Conservation (phyloP, 2,113 vertebrate genomes). For the Leucosticte australis region DNA sequence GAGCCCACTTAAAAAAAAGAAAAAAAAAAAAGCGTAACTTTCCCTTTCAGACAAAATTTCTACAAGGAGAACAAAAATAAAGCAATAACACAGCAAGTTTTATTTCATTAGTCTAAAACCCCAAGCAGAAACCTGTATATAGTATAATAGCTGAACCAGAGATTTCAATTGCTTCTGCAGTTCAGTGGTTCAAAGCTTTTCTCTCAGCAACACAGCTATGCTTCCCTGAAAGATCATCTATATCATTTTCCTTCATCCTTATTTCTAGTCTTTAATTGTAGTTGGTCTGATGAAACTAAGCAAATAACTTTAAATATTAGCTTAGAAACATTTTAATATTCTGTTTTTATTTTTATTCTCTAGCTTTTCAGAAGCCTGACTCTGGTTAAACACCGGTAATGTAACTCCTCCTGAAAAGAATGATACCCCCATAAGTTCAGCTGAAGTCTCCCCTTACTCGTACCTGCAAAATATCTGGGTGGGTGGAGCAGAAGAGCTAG, state of each 20-base stretch:
- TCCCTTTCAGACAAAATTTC: neutral
- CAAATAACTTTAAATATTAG: neutral
- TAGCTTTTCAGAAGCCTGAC: neutral
- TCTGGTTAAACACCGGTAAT: neutral
- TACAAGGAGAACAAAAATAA: neutral
- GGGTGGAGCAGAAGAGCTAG: neutral
- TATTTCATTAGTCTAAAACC: neutral
- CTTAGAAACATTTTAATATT: neutral
- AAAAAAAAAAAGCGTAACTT: neutral
- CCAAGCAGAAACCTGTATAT: neutral
- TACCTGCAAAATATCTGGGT: neutral
- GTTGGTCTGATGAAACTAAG: neutral
- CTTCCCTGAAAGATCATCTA: neutral
- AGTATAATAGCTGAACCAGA: neutral
- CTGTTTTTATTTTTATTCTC: neutral
- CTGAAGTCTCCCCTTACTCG: neutral
- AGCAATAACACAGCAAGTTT: neutral
- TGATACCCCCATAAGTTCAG: fast-evolving
- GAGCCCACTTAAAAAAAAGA: neutral
- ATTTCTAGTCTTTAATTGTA: neutral
- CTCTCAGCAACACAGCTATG: neutral
- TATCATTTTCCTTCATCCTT: neutral
- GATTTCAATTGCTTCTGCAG: neutral
- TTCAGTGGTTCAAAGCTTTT: neutral
- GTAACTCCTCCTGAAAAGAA: neutral